Percentiles rank a stretch among this genome's conserved stretches.
Evolutionary conservation across 1,140 invertebrate species (phyloP).

Genomic region (Lordiphosa clarofinis): DNA sequence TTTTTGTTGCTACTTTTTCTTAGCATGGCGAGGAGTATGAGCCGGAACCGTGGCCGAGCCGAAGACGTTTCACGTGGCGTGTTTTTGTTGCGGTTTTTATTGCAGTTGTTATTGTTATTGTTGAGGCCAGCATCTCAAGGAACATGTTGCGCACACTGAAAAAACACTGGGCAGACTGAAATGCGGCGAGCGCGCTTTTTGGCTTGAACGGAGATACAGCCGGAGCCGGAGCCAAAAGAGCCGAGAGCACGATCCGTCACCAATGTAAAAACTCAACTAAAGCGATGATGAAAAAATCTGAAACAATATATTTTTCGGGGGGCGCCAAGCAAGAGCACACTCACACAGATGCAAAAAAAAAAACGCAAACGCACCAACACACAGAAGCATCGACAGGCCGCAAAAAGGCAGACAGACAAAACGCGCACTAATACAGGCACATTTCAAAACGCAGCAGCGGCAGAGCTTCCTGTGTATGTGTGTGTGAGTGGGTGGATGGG

Average conservation of each 20-base stretch:
- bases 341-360: conserved; percentile 28
- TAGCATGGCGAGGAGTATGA: conserved; percentile 28
- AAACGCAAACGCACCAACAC: conserved; percentile 29
- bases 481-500: conserved; percentile 23
- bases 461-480: conserved; percentile 22
- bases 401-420: conserved; percentile 67
- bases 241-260: conserved; percentile 79
- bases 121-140: conserved; percentile 53
- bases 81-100: conserved; percentile 19
- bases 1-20: conserved; percentile 57
- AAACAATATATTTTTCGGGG: conserved; percentile 80
- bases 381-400: conserved; percentile 58
- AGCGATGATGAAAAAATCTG: conserved; percentile 80
- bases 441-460: conserved; percentile 70
- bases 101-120: conserved; percentile 13
- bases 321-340: conserved; percentile 44
- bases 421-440: conserved; percentile 65
- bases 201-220: conserved; percentile 39
- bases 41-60: conserved; percentile 24
- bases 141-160: conserved; percentile 75
- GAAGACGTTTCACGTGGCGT: conserved; percentile 54
- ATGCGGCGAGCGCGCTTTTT: conserved; percentile 38
- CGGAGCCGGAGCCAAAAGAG: conserved; percentile 39
- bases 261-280: conserved; percentile 80
- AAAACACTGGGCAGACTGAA: conserved; percentile 66